phyloP scores from a whole-genome alignment of 53 echinoderm and acorn worm species.

The Henricia sp. region DNA sequence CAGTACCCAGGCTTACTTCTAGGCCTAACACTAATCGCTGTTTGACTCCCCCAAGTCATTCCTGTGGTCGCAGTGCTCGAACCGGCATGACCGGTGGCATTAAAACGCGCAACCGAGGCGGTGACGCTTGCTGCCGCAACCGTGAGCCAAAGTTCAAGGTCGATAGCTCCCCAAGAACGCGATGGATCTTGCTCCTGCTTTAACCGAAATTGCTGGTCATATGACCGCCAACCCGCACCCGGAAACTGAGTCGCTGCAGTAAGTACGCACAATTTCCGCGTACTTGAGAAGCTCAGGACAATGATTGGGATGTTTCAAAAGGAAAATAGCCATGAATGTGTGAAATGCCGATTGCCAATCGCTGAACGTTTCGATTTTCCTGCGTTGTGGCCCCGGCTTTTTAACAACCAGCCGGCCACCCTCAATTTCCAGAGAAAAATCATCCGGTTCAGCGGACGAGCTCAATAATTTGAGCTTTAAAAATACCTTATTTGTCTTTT shows the following conservation, averaged over 20 bases:
- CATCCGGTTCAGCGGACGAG: too few relatives aligned
- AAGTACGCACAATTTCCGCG: not conserved
- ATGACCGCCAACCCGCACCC: slow-evolving; percentile 32
- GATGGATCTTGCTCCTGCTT: not conserved
- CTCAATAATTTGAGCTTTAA: too few relatives aligned
- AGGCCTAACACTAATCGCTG: too few relatives aligned
- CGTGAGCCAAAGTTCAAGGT: not conserved
- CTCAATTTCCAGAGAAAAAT: too few relatives aligned
- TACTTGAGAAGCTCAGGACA: slow-evolving; percentile 51
- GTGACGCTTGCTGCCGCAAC: not conserved
- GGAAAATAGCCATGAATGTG: slow-evolving; percentile 22
- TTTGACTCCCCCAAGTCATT: too few relatives aligned
- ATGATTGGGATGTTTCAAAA: slow-evolving; percentile 8
- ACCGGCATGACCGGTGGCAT: too few relatives aligned
- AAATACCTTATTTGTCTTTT: too few relatives aligned
- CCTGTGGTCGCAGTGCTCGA: too few relatives aligned
- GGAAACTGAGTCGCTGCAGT: slow-evolving; percentile 8
- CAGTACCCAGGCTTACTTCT: not conserved
- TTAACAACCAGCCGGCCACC: too few relatives aligned
- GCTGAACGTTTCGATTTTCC: too few relatives aligned
- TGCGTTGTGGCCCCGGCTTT: too few relatives aligned
- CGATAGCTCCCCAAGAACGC: not conserved
- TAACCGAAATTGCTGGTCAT: slow-evolving; percentile 54
- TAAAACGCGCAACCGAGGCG: not conserved
- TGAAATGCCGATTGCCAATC: slow-evolving; percentile 49